Base-by-base conservation (phyloP, 1,140 invertebrate genomes). In the Lamellibrachia luymesi region DNA sequence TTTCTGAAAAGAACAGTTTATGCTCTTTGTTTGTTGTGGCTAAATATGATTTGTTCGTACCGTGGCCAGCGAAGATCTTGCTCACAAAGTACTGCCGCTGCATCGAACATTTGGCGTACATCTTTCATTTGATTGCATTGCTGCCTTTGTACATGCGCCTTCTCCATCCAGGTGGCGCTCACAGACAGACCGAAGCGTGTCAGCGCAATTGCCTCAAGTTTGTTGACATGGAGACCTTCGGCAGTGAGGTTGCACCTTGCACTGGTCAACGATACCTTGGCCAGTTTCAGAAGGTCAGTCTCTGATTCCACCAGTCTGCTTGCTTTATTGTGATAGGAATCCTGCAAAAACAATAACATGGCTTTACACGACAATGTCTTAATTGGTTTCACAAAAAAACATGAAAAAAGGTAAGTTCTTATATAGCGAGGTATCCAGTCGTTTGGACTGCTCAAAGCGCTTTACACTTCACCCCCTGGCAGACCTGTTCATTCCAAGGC, bases 101-200 rank as follows among this genome's bases (percentile, higher is more conserved):
- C 93, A 10, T 93, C 92, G 50, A 94, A 89, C n/a, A 94, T 27
- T 92, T 91, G 92, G 80, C 90, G 93, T 22, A 92, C 25, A 13
- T 50, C 25, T 10, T 4, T 13, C 64, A 80, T 80, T 8, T 56
- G 89, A 90, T 27, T 90, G 64, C 49, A 80, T 2, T 2, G 90
- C 50, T 91, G 38, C 5, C 50, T 2, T 38, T 91, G 38, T 2
- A 91, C 90, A n/a, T 51, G 50, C 8, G 27, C 90, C 13, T 49
- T 51, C 38, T 94, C 89, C 90, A 95, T 93, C 38, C 92, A 94
- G 89, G 94, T 94, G 56, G 94, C 94, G 27, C 92, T 92, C 51
- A 94, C 92, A 92, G 92, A 90, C n/a, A 95, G 93, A 50, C 94
- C 93, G 93, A 94, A 94, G 93, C 95, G 93, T 49, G 92, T 93